Percentiles rank a stretch among this genome's conserved stretches.
Evolutionary conservation across 2,113 vertebrate species (phyloP).

Genomic region (Paradoxurus hermaphroditus): DNA sequence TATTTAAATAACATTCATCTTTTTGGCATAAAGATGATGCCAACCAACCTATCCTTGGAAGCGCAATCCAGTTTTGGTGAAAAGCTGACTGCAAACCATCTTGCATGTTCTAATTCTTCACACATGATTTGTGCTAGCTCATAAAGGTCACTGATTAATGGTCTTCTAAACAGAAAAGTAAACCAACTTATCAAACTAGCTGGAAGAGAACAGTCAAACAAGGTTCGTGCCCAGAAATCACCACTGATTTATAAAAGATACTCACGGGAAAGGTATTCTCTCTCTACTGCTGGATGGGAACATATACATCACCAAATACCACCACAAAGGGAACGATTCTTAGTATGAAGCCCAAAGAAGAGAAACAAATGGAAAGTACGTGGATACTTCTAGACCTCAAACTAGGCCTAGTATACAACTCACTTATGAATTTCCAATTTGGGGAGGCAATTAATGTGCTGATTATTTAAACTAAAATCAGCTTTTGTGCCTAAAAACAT

Average conservation of each 20-base stretch:
- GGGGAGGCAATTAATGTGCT: not conserved
- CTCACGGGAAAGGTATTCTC: not conserved
- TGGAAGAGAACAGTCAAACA: conserved; percentile 14
- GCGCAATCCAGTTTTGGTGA: not conserved
- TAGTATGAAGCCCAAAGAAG: not conserved
- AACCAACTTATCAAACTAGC: not conserved
- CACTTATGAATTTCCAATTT: not conserved
- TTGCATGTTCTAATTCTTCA: not conserved
- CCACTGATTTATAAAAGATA: not conserved
- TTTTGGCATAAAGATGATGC: conserved; percentile 27
- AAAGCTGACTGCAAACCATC: not conserved
- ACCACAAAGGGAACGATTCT: not conserved
- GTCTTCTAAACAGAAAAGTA: not conserved
- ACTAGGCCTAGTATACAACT: not conserved
- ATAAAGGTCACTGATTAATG: conserved; percentile 6
- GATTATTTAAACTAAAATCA: conserved; percentile 5
- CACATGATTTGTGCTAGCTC: not conserved
- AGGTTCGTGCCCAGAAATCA: not conserved
- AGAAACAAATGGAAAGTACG: not conserved
- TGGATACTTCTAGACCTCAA: not conserved
- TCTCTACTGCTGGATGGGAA: not conserved
- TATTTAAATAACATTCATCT: not conserved
- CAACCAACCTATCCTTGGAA: conserved; percentile 11
- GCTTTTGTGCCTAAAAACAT: not conserved
- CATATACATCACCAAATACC: not conserved